A percentile compares a stretch with the other conserved stretches of the same genome.
phyloP scores from a whole-genome alignment of 1,140 invertebrate species.

The Nomia melanderi region DNA sequence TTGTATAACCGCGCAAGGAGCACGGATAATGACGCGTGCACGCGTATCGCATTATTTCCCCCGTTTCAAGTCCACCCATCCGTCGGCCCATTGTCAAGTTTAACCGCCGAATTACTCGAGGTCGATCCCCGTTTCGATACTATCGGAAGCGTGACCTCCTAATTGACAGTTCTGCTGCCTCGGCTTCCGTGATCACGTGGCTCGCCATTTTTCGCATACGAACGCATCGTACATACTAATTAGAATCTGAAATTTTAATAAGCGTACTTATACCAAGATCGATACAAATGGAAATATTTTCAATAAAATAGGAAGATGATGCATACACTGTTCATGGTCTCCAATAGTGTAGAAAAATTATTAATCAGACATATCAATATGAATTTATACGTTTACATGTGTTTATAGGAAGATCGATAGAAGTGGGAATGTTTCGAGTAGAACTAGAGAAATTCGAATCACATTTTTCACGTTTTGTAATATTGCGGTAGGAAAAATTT shows the following conservation, averaged over 20 bases:
- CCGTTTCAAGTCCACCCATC: constrained; percentile 72
- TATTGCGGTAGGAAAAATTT: too few relatives aligned
- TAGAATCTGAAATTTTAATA: neutral
- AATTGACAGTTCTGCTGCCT: neutral
- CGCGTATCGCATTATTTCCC: constrained; percentile 63
- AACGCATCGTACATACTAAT: neutral
- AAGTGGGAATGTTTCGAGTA: too few relatives aligned
- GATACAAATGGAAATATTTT: too few relatives aligned
- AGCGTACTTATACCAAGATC: too few relatives aligned
- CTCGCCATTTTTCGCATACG: neutral
- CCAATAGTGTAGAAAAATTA: too few relatives aligned
- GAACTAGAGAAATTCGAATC: too few relatives aligned
- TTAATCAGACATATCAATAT: too few relatives aligned
- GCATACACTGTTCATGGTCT: too few relatives aligned
- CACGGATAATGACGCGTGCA: constrained; percentile 49
- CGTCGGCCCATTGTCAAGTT: constrained; percentile 75
- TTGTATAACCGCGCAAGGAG: constrained; percentile 59
- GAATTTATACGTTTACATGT: too few relatives aligned
- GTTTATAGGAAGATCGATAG: too few relatives aligned
- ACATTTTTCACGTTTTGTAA: too few relatives aligned
- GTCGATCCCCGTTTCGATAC: constrained; percentile 21
- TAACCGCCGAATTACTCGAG: constrained; percentile 68
- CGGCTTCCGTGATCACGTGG: neutral
- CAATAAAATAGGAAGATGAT: too few relatives aligned
- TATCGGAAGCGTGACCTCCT: neutral